Evolutionary conservation across 2,797 vertebrate species (phyloP), one percentile per base, ranked within the genome.

Genomic region (Pygocentrus nattereri): DNA sequence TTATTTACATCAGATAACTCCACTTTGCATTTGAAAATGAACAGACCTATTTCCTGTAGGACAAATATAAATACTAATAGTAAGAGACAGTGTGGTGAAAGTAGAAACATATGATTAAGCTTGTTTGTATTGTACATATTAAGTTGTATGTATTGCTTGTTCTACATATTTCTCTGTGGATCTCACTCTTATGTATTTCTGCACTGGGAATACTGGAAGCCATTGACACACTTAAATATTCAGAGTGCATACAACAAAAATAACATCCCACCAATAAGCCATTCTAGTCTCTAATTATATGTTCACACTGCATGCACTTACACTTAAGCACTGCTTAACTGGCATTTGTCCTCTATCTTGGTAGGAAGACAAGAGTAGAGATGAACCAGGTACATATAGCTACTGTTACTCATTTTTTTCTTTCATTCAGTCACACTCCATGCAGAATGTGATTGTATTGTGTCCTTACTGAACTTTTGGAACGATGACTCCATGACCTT

Each of bases 401-500:
- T 52, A 16, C 44, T 70, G 19, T 76, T 72, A 38, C 41, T 79
- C 27, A 61, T 38, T 25, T 25, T 34, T 59, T 56, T 61, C 41
- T 34, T 75, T 21, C 58, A n/a, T 16, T 4, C 19, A 31, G n/a
- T 54, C 59, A 64, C 25, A 25, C 65, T n/a, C 34, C 10, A 47
- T 18, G 4, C 65, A 23, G 13, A 41, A 19, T n/a, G 21, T 11
- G 41, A 44, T 23, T 68, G 38, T 23, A 23, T 15, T 6, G 16
- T 62, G 12, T 50, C 30, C 38, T 52, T 61, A 70, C 16, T 11
- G 21, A 76, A 70, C 15, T 59, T 19, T 61, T 34, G 19, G 13
- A 70, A 70, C 31, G 15, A 58, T 49, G 50, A 68, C 13, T 59
- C 27, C 31, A 19, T 68, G n/a, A 50, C 67, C 64, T 67, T 52